Evolutionary conservation across 2,797 vertebrate species (phyloP).

Genomic region (Meda fulgida): DNA sequence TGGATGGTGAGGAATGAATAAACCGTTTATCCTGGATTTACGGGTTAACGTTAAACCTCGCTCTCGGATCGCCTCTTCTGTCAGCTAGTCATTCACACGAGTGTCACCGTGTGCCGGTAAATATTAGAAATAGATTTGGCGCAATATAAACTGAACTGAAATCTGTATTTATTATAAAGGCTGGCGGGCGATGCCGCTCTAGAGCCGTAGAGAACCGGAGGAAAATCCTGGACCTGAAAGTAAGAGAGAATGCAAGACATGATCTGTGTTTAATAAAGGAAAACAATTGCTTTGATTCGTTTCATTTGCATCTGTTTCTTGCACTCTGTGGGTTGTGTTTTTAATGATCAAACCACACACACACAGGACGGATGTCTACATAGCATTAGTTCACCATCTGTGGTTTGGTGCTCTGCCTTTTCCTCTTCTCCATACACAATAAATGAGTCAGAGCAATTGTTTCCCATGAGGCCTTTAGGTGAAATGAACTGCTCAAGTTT

Average conservation of each 20-base stretch:
- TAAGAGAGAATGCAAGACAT: conserved; percentile 49
- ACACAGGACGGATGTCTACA: background rate
- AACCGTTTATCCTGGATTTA: conserved; percentile 50
- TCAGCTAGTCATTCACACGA: background rate
- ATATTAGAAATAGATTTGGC: background rate
- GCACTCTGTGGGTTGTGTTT: background rate
- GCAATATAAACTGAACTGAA: conserved; percentile 10
- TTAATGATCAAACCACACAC: background rate
- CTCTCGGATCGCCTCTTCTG: background rate
- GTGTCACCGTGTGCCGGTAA: background rate
- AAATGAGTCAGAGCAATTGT: conserved; percentile 19
- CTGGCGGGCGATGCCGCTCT: conserved; percentile 19
- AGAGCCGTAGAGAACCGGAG: conserved; percentile 47
- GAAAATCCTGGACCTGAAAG: conserved; percentile 61
- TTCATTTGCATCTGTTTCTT: background rate
- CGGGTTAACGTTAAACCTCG: background rate
- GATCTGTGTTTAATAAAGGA: conserved; percentile 10
- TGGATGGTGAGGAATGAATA: conserved; percentile 47
- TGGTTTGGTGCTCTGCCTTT: background rate
- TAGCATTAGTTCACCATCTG: background rate
- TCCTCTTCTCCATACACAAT: background rate
- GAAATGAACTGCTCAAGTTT: conserved; percentile 1
- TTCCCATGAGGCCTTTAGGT: conserved; percentile 9
- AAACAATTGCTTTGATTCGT: conserved; percentile 24
- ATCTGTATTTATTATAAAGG: conserved; percentile 54